Evolutionary conservation across 2,113 vertebrate species (phyloP).

Genomic region (Riparia riparia): DNA sequence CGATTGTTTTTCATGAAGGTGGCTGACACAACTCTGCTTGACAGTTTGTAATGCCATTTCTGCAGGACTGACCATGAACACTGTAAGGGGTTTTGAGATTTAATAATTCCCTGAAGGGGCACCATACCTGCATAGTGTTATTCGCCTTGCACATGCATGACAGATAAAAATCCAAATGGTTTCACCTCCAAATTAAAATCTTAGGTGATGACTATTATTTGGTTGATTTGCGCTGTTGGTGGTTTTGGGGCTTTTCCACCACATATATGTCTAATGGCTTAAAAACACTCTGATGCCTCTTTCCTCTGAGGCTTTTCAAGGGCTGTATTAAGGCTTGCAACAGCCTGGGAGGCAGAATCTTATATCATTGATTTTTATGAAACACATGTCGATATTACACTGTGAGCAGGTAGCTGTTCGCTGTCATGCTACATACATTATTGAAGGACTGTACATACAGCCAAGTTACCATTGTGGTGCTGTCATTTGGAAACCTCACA

Average conservation of each 20-base stretch:
- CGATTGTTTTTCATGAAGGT: background rate
- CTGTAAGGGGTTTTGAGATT: background rate
- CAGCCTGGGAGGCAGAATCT: background rate
- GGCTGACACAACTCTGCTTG: background rate
- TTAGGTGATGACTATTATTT: background rate
- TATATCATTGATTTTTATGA: background rate
- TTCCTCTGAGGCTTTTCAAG: background rate
- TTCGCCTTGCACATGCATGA: background rate
- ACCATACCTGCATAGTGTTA: background rate
- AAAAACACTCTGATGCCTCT: background rate
- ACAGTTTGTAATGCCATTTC: background rate
- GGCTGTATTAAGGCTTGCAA: background rate
- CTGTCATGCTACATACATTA: rapidly evolving
- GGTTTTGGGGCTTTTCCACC: rapidly evolving
- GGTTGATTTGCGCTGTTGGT: background rate
- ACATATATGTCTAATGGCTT: background rate
- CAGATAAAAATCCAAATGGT: background rate
- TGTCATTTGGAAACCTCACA: background rate
- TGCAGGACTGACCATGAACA: background rate
- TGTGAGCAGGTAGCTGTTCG: background rate
- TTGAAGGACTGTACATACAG: background rate
- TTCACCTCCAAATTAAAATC: background rate
- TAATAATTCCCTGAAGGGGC: background rate
- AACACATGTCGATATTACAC: background rate
- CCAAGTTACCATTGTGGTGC: background rate